These are phyloP conservation scores for Actenoides lindsayi DNA, from an alignment of 2,113 vertebrate genomes.

Conservation along the genomic window DNA sequence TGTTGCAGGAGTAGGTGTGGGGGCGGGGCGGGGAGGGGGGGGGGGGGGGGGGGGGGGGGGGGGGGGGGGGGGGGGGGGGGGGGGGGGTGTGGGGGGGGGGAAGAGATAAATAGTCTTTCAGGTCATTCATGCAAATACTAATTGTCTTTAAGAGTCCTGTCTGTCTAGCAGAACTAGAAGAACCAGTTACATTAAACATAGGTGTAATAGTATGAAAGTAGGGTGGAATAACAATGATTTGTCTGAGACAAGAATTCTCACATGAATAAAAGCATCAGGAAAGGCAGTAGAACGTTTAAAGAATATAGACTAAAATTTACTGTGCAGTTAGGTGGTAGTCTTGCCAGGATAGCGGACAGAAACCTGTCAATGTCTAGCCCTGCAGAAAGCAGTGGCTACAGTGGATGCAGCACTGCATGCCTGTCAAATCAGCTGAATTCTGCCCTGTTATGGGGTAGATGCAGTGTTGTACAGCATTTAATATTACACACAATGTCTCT, in stretches of 20 bases:
- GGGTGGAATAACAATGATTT: background rate
- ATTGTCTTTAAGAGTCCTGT: slow-evolving; percentile 6
- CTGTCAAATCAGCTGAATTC: background rate
- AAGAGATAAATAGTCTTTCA: background rate
- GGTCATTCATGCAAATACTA: background rate
- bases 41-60: no score
- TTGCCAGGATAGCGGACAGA: background rate
- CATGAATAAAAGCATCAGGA: background rate
- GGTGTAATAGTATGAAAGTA: background rate
- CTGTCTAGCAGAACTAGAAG: slow-evolving; percentile 35
- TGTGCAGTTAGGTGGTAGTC: background rate
- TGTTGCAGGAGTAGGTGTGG: no score
- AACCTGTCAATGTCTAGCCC: background rate
- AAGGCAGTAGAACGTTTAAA: background rate
- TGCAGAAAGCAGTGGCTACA: background rate
- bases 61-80: no score
- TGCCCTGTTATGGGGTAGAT: background rate
- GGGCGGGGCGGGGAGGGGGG: no score
- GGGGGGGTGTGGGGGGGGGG: no score
- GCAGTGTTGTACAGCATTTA: background rate
- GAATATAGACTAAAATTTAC: background rate
- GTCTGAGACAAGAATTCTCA: background rate
- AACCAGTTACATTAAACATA: slow-evolving; percentile 10
- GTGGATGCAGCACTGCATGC: background rate
- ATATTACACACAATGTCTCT: background rate